phyloP scores from a whole-genome alignment of 2,797 vertebrate species.

The Sphenopsis melanotis region DNA sequence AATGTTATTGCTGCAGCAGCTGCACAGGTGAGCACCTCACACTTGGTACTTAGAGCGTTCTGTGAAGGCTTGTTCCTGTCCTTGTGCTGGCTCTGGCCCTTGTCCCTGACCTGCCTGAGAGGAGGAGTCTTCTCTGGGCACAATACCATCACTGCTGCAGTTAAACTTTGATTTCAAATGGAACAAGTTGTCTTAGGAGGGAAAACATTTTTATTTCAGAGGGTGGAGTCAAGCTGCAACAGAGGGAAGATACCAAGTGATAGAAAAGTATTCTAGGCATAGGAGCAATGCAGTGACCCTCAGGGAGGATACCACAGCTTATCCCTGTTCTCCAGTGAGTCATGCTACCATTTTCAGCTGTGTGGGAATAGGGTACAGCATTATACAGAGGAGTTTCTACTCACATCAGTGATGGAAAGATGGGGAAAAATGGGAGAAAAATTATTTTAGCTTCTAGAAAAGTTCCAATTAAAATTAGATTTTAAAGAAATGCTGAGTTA shows the following conservation, averaged over 20 bases:
- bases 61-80: neutral
- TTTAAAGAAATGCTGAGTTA: neutral
- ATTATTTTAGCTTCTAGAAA: neutral
- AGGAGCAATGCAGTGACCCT: neutral
- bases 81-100: neutral
- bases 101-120: neutral
- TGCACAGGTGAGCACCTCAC: neutral
- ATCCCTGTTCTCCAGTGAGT: neutral
- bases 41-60: neutral
- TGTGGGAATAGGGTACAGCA: neutral
- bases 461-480: neutral
- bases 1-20: neutral
- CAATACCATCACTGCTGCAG: neutral
- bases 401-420: fast-evolving
- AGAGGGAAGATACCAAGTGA: neutral
- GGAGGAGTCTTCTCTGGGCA: neutral
- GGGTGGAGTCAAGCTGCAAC: neutral
- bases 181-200: neutral
- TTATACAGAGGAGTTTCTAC: neutral
- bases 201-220: neutral
- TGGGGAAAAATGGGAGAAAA: neutral
- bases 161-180: neutral
- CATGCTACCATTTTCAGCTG: neutral
- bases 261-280: neutral
- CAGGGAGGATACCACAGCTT: neutral